Base-by-base conservation (phyloP, 2,113 vertebrate species). In the Lagenorhynchus albirostris region DNA sequence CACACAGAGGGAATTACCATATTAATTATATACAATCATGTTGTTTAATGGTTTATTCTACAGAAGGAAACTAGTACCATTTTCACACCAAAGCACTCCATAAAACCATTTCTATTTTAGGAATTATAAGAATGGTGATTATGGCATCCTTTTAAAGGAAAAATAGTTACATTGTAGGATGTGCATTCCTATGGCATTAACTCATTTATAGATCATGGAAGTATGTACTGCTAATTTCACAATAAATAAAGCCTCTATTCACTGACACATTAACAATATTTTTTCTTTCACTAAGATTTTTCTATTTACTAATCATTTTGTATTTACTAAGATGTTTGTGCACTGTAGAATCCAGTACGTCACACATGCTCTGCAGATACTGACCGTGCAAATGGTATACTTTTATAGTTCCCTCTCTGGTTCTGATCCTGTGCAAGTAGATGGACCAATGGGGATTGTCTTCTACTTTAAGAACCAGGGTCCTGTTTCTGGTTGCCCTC, bases 301-400 rank as follows among this genome's bases (percentile, higher is more conserved):
- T 68, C 10, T 67, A 74, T 44, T 83, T 47, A 53, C 41, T 21
- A 38, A 67, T 47, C 18, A 71, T 5, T 60, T 86, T 58, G 17
- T 62, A 41, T 33, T 84, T 92, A 68, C 38, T 70, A 8, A 55
- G 18, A 38, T 23, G 21, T 12, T 33, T 65, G 6, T 41, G 29
- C 13, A 33, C 17, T 26, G 2, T 29, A 23, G 17, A 80, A 58
- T 85, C 33, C 33, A 58, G 9, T 92, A 33, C 2, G n/a, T 18
- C 21, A 29, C 5, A 15, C 2, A 1, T 0, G 0, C 4, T 68
- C 50, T 74, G 11, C 2, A 36, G 60, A 44, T 31, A 41, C 5
- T 38, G 47, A 33, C 36, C 5, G 1, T 14, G 15, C 1, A 33
- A 73, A 70, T 12, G 3, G 3, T 6, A 10, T 11, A 12, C 21